phyloP scores from a whole-genome alignment of 2,113 vertebrate species.

The Piprites chloris region DNA sequence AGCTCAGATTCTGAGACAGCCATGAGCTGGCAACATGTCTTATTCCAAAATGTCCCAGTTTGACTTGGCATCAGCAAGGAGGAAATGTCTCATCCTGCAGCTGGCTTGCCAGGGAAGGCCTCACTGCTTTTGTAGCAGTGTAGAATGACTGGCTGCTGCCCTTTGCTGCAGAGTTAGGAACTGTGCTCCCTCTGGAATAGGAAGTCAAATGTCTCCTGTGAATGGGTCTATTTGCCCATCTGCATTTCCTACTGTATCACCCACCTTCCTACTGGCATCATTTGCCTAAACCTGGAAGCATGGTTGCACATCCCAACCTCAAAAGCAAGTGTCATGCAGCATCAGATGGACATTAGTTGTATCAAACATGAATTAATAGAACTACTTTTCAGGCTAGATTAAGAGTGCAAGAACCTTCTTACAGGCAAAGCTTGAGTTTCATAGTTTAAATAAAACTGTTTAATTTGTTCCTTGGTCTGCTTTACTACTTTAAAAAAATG shows the following conservation, averaged over 20 bases:
- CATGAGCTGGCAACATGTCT: constrained; percentile 11
- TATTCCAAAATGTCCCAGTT: constrained; percentile 32
- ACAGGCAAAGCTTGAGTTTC: neutral
- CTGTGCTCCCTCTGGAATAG: neutral
- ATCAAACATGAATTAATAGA: neutral
- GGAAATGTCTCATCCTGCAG: constrained; percentile 47
- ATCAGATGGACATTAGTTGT: neutral
- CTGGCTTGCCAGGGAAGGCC: constrained; percentile 15
- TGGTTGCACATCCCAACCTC: neutral
- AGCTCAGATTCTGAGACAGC: constrained; percentile 16
- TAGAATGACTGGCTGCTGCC: neutral
- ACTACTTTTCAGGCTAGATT: neutral
- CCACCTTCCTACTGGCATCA: neutral
- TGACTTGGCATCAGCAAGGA: constrained; percentile 39
- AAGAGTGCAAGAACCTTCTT: neutral
- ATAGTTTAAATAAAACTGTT: neutral
- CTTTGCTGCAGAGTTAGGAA: neutral
- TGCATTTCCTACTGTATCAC: neutral
- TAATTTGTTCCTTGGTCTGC: neutral
- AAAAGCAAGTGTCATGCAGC: neutral
- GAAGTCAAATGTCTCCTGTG: neutral
- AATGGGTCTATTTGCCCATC: neutral
- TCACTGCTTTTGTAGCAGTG: neutral
- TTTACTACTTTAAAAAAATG: neutral
- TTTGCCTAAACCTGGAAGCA: neutral